Conservation (phyloP, 2,797 vertebrate genomes). For the Propithecus deckenii region DNA sequence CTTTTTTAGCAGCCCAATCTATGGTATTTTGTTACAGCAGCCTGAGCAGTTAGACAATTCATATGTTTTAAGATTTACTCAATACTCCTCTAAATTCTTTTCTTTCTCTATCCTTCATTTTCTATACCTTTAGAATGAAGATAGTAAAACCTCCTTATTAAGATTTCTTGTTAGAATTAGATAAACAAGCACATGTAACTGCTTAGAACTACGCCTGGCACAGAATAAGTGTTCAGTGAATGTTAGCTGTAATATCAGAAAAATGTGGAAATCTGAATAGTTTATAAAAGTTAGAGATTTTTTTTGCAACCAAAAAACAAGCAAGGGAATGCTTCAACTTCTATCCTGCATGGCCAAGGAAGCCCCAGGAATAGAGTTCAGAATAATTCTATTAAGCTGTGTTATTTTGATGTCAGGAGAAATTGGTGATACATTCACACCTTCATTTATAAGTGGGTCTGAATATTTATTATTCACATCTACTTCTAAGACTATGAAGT, state of each 20-base stretch:
- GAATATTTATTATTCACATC: neutral
- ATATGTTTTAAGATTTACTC: neutral
- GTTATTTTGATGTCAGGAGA: neutral
- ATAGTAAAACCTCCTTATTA: neutral
- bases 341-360: neutral
- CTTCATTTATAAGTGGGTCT: neutral
- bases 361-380: neutral
- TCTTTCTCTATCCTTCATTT: neutral
- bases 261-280: neutral
- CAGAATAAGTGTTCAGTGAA: neutral
- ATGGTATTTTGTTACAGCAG: neutral
- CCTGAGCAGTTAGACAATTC: neutral
- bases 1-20: neutral
- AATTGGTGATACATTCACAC: neutral
- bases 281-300: neutral
- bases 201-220: neutral
- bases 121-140: neutral
- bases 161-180: neutral
- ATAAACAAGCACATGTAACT: neutral
- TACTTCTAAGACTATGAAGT: neutral
- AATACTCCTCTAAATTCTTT: neutral
- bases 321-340: neutral
- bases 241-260: neutral
- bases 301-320: neutral
- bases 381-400: neutral